phyloP scores from a whole-genome alignment of 2,797 vertebrate species.

The Molossus alvarezi region DNA sequence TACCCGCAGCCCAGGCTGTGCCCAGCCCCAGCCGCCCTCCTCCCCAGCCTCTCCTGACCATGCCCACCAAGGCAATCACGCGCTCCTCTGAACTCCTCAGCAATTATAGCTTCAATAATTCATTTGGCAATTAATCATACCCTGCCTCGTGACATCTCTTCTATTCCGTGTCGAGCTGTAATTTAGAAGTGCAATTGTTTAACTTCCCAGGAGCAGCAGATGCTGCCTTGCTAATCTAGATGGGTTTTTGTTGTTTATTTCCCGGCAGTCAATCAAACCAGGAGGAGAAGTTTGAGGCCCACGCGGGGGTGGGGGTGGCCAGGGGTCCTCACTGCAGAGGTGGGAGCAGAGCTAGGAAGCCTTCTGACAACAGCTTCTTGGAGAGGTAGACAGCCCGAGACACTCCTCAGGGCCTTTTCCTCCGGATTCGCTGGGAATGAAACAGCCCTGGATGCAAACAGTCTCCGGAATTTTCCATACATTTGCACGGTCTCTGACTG shows the following conservation, averaged over 20 bases:
- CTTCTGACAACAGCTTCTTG: background rate
- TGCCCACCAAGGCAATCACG: background rate
- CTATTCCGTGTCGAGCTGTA: constrained; percentile 53
- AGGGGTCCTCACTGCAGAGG: background rate
- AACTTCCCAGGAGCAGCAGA: constrained; percentile 75
- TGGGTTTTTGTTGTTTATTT: constrained; percentile 38
- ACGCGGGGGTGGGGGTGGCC: too few relatives aligned
- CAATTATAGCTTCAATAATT: constrained; percentile 82
- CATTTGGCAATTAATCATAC: constrained; percentile 81
- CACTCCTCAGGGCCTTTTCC: background rate
- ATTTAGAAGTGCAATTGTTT: constrained; percentile 79
- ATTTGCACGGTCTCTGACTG: background rate
- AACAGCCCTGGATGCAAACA: constrained; percentile 14
- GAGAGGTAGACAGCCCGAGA: background rate
- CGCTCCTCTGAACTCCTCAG: constrained; percentile 48
- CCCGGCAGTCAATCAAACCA: constrained; percentile 63
- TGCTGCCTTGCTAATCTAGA: constrained; percentile 66
- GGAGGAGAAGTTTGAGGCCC: background rate
- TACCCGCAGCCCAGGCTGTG: accelerated
- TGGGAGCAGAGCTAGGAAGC: background rate
- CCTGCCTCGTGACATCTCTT: constrained; percentile 75
- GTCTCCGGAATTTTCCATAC: constrained; percentile 71
- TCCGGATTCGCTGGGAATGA: background rate
- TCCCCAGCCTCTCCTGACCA: background rate
- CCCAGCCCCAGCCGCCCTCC: background rate